Percentiles rank a stretch among this genome's conserved stretches.
Evolutionary conservation across 2,888 invertebrate genomes (phyloP).

Genomic region (Trichopoda pennipes): DNA sequence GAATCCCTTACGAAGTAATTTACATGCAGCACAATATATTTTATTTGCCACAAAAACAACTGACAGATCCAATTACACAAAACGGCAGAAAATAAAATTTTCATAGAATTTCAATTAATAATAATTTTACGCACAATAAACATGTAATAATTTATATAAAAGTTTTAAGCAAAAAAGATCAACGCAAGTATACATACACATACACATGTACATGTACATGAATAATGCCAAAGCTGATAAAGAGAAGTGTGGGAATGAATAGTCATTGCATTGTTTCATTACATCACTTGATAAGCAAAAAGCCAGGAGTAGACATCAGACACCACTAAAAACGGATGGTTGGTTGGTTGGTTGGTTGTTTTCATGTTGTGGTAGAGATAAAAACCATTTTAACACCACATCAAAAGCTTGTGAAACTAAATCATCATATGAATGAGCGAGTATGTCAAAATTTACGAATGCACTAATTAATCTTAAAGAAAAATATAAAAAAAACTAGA

Average conservation of each 20-base stretch:
- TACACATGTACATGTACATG: slow-evolving; percentile 10
- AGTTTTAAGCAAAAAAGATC: slow-evolving; percentile 43
- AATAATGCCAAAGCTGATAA: slow-evolving; percentile 32
- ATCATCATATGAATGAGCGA: slow-evolving; percentile 65
- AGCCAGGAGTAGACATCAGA: slow-evolving; percentile 31
- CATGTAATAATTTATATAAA: slow-evolving; percentile 51
- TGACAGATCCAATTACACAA: slow-evolving; percentile 58
- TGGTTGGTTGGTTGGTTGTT: slow-evolving; percentile 4
- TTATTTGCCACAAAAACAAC: slow-evolving; percentile 1
- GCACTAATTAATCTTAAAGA: slow-evolving; percentile 65
- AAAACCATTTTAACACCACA: slow-evolving; percentile 67
- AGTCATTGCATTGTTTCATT: slow-evolving; percentile 44
- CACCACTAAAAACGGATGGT: slow-evolving; percentile 42
- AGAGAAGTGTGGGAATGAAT: slow-evolving; percentile 18
- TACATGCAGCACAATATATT: slow-evolving; percentile 19
- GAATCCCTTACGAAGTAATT: slow-evolving; percentile 28
- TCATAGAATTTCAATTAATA: slow-evolving; percentile 77
- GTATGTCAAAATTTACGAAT: slow-evolving; percentile 65
- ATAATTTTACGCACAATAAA: slow-evolving; percentile 76
- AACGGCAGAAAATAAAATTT: slow-evolving; percentile 33
- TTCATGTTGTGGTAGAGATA: slow-evolving; percentile 55
- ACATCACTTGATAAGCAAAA: slow-evolving; percentile 7
- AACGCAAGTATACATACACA: slow-evolving; percentile 37
- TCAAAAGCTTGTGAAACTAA: slow-evolving; percentile 54
- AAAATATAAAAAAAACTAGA: slow-evolving; percentile 2